phyloP scores from a whole-genome alignment of 2,113 vertebrate species.

The Stictonetta naevosa region DNA sequence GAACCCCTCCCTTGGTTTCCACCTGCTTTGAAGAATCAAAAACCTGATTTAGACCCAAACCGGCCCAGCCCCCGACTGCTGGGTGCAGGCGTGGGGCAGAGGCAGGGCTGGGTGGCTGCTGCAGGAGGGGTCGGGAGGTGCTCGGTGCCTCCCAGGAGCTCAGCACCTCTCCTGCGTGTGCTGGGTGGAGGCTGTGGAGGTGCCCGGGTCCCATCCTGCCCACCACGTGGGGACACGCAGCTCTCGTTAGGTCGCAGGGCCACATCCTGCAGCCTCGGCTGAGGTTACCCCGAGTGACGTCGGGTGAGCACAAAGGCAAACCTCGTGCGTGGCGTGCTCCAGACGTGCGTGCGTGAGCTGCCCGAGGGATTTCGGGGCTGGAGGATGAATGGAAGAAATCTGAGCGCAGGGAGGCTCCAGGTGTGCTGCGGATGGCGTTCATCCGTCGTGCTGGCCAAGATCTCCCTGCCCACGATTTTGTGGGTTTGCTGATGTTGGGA shows the following conservation, averaged over 20 bases:
- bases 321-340: accelerated
- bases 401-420: too few species aligned
- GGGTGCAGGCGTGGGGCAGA: neutral
- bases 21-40: neutral
- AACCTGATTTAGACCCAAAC: neutral
- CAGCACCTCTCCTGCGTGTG: accelerated
- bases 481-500: neutral
- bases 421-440: too few species aligned
- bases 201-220: neutral
- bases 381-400: accelerated
- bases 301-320: accelerated
- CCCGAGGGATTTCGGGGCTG: accelerated
- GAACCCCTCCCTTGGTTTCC: neutral
- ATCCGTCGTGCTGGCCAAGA: too few species aligned
- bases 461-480: too few species aligned
- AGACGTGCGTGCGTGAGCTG: accelerated
- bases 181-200: neutral
- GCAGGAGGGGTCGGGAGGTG: accelerated
- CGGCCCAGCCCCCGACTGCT: accelerated
- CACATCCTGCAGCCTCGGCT: neutral
- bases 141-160: neutral
- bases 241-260: neutral
- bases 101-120: accelerated
- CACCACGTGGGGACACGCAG: neutral
- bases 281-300: neutral